Conservation (phyloP, 2,797 vertebrate species). For the Fistularia tabacaria region DNA sequence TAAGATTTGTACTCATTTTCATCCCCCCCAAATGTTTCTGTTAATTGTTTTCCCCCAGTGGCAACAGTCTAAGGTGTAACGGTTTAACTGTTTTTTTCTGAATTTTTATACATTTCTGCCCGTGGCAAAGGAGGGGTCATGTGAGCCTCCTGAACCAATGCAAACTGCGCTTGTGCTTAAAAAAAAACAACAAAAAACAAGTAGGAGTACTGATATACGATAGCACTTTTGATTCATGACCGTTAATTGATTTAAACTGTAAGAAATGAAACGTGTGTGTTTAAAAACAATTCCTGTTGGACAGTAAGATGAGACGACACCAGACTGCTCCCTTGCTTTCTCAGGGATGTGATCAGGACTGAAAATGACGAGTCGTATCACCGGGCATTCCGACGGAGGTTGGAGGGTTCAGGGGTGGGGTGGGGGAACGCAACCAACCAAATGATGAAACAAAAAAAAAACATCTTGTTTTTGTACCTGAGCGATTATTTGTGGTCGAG, state of each 20-base stretch:
- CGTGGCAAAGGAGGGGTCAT: no score
- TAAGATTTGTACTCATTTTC: no score
- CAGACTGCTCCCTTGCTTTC: conserved; percentile 30
- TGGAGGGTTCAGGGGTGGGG: no score
- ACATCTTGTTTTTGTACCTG: conserved; percentile 8
- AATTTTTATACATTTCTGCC: no score
- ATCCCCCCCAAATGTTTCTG: no score
- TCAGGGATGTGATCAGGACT: conserved; percentile 62
- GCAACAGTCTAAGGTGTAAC: no score
- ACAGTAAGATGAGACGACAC: conserved; percentile 11
- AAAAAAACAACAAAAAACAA: no score
- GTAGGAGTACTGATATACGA: conserved; percentile 17
- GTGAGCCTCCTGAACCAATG: no score
- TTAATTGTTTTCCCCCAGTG: no score
- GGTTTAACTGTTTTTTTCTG: no score
- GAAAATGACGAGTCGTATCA: background rate
- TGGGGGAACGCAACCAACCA: conserved; percentile 1
- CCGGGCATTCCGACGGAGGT: no score
- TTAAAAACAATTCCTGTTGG: background rate
- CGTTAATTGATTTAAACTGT: conserved; percentile 17
- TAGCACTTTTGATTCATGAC: conserved; percentile 51
- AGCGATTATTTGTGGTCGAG: conserved; percentile 3
- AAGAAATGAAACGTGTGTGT: conserved; percentile 7
- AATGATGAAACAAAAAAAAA: conserved; percentile 5
- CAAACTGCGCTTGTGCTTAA: background rate